Conservation (phyloP, 2,888 invertebrate genomes). For the Alloplasta piceator region DNA sequence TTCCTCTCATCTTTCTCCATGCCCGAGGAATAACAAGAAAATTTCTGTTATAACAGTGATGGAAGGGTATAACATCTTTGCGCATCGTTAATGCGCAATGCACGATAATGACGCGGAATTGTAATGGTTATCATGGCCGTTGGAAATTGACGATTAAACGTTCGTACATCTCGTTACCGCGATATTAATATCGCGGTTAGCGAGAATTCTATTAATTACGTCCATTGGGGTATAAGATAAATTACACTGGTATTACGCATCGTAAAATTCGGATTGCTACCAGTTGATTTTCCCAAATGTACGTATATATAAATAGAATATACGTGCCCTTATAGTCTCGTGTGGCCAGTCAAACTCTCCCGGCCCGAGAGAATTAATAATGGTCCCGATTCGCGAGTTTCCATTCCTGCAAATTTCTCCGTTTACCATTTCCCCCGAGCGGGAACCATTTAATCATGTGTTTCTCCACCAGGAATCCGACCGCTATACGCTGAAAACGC, state of each 20-base stretch:
- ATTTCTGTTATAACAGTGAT: too few relatives aligned
- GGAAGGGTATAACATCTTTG: too few relatives aligned
- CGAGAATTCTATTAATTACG: conserved; percentile 33
- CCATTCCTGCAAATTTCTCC: not conserved
- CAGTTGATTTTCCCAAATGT: conserved; percentile 23
- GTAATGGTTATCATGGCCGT: too few relatives aligned
- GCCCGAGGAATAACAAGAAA: too few relatives aligned
- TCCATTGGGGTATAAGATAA: conserved; percentile 5
- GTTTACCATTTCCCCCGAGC: conserved; percentile 13
- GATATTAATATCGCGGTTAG: conserved; percentile 11
- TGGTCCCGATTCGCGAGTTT: conserved; percentile 37
- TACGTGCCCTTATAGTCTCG: not conserved
- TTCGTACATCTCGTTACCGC: not conserved
- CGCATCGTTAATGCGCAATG: too few relatives aligned
- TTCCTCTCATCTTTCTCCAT: too few relatives aligned
- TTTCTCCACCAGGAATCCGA: conserved; percentile 16
- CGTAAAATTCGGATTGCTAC: conserved; percentile 19
- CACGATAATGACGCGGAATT: too few relatives aligned
- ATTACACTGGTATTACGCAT: conserved; percentile 18
- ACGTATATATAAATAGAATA: not conserved
- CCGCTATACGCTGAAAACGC: not conserved
- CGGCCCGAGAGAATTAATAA: conserved; percentile 38
- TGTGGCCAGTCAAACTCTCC: conserved; percentile 22
- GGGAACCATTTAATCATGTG: conserved; percentile 52
- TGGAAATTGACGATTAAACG: too few relatives aligned